phyloP scores from a whole-genome alignment of 2,113 vertebrate species.

The Dendrocopos noguchii region DNA sequence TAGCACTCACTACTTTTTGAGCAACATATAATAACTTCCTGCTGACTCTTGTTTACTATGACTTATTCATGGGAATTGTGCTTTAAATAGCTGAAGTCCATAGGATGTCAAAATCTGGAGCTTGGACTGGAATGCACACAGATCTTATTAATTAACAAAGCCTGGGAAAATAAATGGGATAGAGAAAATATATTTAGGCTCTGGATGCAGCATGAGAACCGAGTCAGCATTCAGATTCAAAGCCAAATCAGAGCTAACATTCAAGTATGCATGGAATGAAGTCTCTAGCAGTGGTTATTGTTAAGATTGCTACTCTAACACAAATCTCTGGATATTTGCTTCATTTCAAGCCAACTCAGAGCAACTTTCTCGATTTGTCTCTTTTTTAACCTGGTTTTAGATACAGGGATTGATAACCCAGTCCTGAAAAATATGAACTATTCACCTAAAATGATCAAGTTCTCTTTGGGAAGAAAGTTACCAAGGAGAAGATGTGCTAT shows the following conservation, averaged over 20 bases:
- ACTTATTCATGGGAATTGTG: slow-evolving; percentile 16
- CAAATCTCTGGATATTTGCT: neutral
- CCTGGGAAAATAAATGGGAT: slow-evolving; percentile 49
- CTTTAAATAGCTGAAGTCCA: slow-evolving; percentile 59
- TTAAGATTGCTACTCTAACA: neutral
- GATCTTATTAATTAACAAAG: slow-evolving; percentile 49
- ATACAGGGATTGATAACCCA: neutral
- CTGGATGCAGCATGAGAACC: slow-evolving; percentile 31
- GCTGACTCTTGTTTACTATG: slow-evolving; percentile 53
- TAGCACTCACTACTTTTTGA: slow-evolving; percentile 60
- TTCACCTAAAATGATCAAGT: neutral
- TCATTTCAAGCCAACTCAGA: neutral
- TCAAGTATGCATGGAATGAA: slow-evolving; percentile 39
- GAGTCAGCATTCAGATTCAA: neutral
- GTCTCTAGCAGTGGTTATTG: neutral
- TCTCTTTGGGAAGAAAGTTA: neutral
- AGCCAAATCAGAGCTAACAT: slow-evolving; percentile 19
- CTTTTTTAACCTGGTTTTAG: neutral
- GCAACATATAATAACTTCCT: slow-evolving; percentile 58
- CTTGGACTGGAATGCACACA: slow-evolving; percentile 37
- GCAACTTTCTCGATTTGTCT: neutral
- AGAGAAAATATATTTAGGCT: slow-evolving; percentile 28
- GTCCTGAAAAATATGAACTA: neutral
- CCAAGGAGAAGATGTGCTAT: neutral
- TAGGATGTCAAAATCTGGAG: slow-evolving; percentile 51